A percentile compares a stretch with the other conserved stretches of the same genome.
Evolutionary conservation across 2,113 vertebrate species (phyloP).

Genomic region (Philantomba maxwellii): DNA sequence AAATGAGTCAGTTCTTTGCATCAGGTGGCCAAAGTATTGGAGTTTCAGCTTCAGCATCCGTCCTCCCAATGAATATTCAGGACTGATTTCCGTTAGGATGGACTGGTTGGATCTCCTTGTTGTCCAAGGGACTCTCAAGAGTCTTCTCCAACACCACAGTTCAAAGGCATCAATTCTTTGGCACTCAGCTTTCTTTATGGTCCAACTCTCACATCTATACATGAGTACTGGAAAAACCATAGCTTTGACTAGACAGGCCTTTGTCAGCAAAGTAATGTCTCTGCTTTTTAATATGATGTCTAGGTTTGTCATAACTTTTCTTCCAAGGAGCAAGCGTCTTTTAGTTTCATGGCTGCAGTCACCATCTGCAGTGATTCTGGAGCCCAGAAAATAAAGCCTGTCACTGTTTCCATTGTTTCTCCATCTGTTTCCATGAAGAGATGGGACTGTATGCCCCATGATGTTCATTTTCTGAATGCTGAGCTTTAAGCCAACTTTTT

Average conservation of each 20-base stretch:
- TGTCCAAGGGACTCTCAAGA: background rate
- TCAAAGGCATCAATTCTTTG: background rate
- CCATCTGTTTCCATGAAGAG: background rate
- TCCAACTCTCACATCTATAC: background rate
- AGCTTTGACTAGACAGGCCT: background rate
- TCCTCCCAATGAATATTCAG: background rate
- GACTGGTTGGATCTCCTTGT: background rate
- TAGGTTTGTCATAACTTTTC: background rate
- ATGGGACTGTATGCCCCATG: background rate
- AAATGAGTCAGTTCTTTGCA: background rate
- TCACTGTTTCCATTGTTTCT: background rate
- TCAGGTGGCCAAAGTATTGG: background rate
- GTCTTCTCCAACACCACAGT: background rate
- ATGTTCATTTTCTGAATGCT: background rate
- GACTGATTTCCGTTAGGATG: background rate
- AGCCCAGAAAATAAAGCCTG: background rate
- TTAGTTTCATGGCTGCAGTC: background rate
- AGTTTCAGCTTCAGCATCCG: background rate
- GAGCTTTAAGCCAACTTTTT: background rate
- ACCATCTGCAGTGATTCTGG: background rate
- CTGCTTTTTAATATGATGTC: background rate
- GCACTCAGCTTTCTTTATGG: background rate
- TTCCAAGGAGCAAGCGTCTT: background rate
- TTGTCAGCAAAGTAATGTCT: background rate
- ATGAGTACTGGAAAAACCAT: background rate